Evolutionary conservation across 2,888 invertebrate genomes (phyloP), one percentile per base, ranked within the genome.

Genomic region (Rosalia funebris): DNA sequence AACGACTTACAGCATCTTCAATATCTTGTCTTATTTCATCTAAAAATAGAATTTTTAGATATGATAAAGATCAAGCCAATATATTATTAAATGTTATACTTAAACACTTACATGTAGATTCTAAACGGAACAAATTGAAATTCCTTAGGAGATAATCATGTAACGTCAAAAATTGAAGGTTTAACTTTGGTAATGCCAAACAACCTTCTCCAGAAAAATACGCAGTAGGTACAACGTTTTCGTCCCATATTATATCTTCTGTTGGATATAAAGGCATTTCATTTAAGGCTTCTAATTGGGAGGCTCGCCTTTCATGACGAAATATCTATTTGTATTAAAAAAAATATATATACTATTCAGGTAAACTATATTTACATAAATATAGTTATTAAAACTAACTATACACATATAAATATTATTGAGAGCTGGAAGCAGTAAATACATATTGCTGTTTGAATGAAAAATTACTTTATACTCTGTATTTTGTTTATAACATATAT

Each of bases 251-350:
- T 1, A 98, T 91, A 60, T 93, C 91, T 80, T 99, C 99, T 0
- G 97, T 98, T 0, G 99, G 99, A 79, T 99, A 99, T 0, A 99
- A 84, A 0, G 99, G 98, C 95, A 98, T 97, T 71, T 95, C 93
- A 80, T 99, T 99, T 9, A 99, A 83, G 55, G 94, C 92, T 77
- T 98, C 95, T 53, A 98, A 82, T 77, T 99, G 98, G 0, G 97
- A 98, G 31, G 91, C 89, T 47, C 95, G 87, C 36, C 91, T 87
- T 79, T 97, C 96, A 79, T 97, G 96, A 1, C 17, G 20, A 31
- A 37, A 50, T 17, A 1, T 52, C 17, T 32, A 10, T 54, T 15
- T 11, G 32, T 10, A 32, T 12, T 16, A 57, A 55, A 37, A 52
- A 41, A 32, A 53, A 47, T 16, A 59, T n/a, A 37, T 42, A 44